phyloP scores from a whole-genome alignment of 1,140 invertebrate species.

The Hirudo medicinalis region DNA sequence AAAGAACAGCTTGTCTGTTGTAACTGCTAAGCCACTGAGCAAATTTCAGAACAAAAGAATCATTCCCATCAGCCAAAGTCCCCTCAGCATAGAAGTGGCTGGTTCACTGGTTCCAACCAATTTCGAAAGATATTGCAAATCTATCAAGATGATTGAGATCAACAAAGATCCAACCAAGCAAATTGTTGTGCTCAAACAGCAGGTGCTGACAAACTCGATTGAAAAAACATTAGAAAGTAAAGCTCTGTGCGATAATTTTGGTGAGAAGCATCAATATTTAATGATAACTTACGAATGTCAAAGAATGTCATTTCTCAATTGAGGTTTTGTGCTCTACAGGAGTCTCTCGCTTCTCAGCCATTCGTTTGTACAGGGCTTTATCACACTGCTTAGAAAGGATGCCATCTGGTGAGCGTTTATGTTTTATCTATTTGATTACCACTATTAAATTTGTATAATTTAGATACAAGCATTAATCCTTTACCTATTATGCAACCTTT shows the following conservation, averaged over 20 bases:
- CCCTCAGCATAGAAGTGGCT: too few relatives aligned
- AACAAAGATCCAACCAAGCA: too few relatives aligned
- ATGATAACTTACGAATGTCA: not conserved
- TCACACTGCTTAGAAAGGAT: slow-evolving; percentile 18
- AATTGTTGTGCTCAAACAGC: too few relatives aligned
- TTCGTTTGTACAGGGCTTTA: slow-evolving; percentile 21
- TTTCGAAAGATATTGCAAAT: too few relatives aligned
- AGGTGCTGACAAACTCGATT: not conserved
- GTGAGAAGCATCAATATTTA: not conserved
- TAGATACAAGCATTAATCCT: not conserved
- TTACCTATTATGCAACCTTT: slow-evolving; percentile 35
- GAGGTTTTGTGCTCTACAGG: not conserved
- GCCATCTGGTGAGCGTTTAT: slow-evolving; percentile 17
- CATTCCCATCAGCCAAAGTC: too few relatives aligned
- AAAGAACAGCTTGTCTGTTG: too few relatives aligned
- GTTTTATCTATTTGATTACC: not conserved
- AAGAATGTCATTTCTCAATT: not conserved
- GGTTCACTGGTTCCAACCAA: too few relatives aligned
- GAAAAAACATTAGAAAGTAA: not conserved
- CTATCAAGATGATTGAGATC: too few relatives aligned
- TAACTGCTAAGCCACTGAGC: too few relatives aligned
- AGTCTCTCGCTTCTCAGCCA: slow-evolving; percentile 11
- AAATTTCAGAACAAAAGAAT: too few relatives aligned
- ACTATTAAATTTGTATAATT: not conserved
- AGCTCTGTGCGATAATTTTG: not conserved